Percentiles rank a stretch among this genome's conserved stretches.
phyloP scores from a whole-genome alignment of 2,113 vertebrate species.

The Gallinago media region DNA sequence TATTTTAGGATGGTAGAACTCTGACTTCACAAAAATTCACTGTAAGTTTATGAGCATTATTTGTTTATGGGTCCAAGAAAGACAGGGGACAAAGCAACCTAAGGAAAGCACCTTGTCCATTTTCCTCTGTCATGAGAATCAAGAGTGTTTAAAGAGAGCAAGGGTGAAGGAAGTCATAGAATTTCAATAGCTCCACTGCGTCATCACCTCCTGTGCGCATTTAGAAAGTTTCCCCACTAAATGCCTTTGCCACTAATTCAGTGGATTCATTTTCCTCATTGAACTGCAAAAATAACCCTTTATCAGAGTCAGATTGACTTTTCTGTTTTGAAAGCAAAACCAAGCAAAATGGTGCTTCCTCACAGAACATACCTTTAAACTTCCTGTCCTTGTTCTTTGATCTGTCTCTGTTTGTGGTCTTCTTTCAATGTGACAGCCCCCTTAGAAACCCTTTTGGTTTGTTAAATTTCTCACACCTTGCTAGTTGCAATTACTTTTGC shows the following conservation, averaged over 20 bases:
- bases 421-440: neutral
- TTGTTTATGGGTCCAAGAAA: neutral
- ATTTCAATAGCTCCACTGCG: neutral
- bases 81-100: neutral
- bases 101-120: neutral
- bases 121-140: neutral
- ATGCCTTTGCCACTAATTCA: neutral
- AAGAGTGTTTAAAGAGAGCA: neutral
- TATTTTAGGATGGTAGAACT: neutral
- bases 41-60: neutral
- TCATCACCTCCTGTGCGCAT: neutral
- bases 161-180: neutral
- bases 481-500: neutral
- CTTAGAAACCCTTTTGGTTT: neutral
- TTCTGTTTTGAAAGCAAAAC: neutral
- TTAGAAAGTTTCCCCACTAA: neutral
- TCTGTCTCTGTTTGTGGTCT: neutral
- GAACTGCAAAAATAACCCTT: neutral
- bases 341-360: neutral
- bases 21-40: neutral
- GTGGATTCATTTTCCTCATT: accelerated
- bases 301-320: neutral
- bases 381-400: neutral
- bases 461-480: neutral
- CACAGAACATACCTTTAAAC: neutral